Percentiles rank a stretch among this genome's conserved stretches.
Evolutionary conservation across 2,888 invertebrate species (phyloP).

Genomic region (Chamaedrilus cognettii): DNA sequence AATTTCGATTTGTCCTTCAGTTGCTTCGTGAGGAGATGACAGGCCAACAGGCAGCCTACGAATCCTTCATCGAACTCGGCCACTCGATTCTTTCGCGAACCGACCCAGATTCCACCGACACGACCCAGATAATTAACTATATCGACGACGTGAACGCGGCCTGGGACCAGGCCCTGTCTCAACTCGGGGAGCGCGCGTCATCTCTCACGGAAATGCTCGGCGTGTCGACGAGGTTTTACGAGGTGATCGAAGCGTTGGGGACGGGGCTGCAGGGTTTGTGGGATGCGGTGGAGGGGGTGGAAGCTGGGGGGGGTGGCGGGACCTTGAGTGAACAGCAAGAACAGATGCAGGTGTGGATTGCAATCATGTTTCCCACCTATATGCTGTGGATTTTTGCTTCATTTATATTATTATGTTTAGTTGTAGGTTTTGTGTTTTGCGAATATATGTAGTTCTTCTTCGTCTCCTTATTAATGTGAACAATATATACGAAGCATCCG

Average conservation of each 20-base stretch:
- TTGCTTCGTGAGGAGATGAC: conserved; percentile 94
- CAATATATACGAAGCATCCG: too few species aligned
- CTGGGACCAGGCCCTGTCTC: conserved; percentile 81
- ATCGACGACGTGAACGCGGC: conserved; percentile 69
- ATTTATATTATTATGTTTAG: too few species aligned
- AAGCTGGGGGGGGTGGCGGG: neutral
- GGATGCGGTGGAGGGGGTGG: conserved; percentile 74
- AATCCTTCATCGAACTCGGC: conserved; percentile 81
- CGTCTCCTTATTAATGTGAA: too few species aligned
- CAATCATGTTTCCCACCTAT: neutral
- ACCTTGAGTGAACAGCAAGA: neutral
- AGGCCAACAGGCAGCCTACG: conserved; percentile 86
- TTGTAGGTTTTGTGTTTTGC: too few species aligned
- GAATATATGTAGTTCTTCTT: too few species aligned
- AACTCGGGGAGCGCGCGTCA: conserved; percentile 84
- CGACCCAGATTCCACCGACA: conserved; percentile 61
- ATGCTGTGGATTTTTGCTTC: neutral
- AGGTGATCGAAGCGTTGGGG: conserved; percentile 77
- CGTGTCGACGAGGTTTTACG: conserved; percentile 90
- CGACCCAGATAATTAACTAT: conserved; percentile 46
- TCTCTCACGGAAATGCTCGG: conserved; percentile 89
- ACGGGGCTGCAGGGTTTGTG: conserved; percentile 86
- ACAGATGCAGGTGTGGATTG: neutral
- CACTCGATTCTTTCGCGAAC: conserved; percentile 71
- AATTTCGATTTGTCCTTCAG: too few species aligned